Evolutionary conservation across 92 coral and sea anemone species (phyloP).

Genomic region (Zoanthus solanderi): DNA sequence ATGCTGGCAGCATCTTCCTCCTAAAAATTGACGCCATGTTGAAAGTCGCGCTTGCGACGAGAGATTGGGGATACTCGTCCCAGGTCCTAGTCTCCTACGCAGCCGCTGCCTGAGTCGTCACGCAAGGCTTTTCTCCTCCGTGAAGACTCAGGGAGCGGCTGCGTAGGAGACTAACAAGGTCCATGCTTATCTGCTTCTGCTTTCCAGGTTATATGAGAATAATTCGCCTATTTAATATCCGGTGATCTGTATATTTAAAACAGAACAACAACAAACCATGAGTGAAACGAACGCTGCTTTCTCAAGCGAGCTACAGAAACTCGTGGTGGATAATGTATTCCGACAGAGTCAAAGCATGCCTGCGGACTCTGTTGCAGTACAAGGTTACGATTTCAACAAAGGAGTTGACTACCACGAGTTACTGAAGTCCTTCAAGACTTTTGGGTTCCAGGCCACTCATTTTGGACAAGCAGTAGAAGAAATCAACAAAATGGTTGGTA

Average conservation of each 20-base stretch:
- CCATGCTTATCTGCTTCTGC: too few species aligned
- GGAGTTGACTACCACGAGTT: conserved; percentile 90
- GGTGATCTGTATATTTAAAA: background rate
- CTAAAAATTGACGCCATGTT: background rate
- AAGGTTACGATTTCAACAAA: conserved; percentile 90
- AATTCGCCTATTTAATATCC: background rate
- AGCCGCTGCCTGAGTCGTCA: too few species aligned
- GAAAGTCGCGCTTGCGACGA: background rate
- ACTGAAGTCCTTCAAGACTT: conserved; percentile 71
- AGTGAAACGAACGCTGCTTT: background rate
- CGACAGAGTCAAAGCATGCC: conserved; percentile 86
- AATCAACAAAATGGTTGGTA: conserved; percentile 88
- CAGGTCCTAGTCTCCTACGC: background rate
- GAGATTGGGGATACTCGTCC: background rate
- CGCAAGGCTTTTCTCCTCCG: too few species aligned
- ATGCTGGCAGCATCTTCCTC: too few species aligned
- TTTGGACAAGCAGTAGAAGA: conserved; percentile 96
- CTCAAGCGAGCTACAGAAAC: conserved; percentile 45
- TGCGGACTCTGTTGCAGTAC: conserved; percentile 67
- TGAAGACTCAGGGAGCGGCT: too few species aligned
- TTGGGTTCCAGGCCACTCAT: conserved; percentile 95
- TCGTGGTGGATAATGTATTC: conserved; percentile 68
- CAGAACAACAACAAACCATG: background rate
- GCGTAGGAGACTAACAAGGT: too few species aligned
- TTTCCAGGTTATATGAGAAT: too few species aligned